Base-by-base conservation (phyloP, 1,140 invertebrate genomes). In the Hyposmocoma kahamanoa region DNA sequence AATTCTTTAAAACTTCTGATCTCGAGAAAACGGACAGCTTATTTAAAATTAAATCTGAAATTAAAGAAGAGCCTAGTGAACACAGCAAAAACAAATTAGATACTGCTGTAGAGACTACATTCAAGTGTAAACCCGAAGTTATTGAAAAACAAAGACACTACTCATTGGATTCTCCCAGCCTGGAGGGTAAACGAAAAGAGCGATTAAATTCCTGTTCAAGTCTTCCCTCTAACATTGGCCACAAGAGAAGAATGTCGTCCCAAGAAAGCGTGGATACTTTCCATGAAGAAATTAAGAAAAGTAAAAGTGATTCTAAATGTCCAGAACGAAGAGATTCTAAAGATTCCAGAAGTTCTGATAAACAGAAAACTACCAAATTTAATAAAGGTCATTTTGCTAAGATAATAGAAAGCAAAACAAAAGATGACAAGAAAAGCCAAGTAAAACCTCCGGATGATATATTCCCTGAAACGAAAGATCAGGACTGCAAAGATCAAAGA, bases 171-270 rank as follows among this genome's bases (percentile, higher is more conserved):
- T 87, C 86, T n/a, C 77, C 81, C 11, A 79, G 63, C 53, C 43
- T 79, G 17, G 86, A 87, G 47, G 63, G 66, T 30, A 87, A 88
- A 72, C 56, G 88, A 28, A 89, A 89, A 73, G 88, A 89, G 58
- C 81, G 88, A 21, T 57, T 87, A 34, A 87, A 83, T 72, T 87
- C 86, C 5, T 88, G 88, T 68, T 89, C 88, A 43, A 91, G 89
- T 72, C 87, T 92, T 36, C 91, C 92, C 0, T 90, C 90, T 1
- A 89, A 90, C 28, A 87, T 90, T 22, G 88, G 90, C 0, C 87
- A 89, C 22, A 95, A 95, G 73, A 87, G 94, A 32, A 89, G 93
- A 42, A 89, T 93, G 49, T 94, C 93, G 39, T 93, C 92, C 1
- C 93, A 95, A 65, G 94, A 95, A 51, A 90, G 87, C 65, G 68